Evolutionary conservation across 1,140 invertebrate genomes (phyloP).

Genomic region (Linepithema humile): DNA sequence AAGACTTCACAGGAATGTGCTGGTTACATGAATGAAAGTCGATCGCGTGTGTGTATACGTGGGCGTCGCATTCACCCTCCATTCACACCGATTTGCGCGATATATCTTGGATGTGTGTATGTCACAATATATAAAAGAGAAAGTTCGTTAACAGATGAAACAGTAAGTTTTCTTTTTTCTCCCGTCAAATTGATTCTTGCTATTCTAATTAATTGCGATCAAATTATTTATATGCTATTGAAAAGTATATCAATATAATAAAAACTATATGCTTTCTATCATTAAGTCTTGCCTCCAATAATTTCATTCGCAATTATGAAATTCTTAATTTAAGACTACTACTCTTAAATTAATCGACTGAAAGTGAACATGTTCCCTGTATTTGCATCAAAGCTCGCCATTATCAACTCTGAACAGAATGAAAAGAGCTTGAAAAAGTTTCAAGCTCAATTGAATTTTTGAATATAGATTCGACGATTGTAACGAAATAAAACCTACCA

Average conservation of each 20-base stretch:
- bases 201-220: too few relatives aligned
- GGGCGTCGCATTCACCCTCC: not conserved
- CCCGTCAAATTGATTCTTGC: too few relatives aligned
- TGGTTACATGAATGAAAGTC: slow-evolving; percentile 54
- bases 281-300: too few relatives aligned
- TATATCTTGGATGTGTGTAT: not conserved
- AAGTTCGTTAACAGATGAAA: slow-evolving; percentile 1
- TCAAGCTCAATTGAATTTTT: slow-evolving; percentile 1
- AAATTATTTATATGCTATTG: too few relatives aligned
- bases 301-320: not conserved
- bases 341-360: not conserved
- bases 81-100: slow-evolving; percentile 31
- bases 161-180: too few relatives aligned
- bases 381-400: too few relatives aligned
- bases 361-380: not conserved
- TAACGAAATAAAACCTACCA: not conserved
- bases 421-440: not conserved
- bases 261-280: too few relatives aligned
- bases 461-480: not conserved
- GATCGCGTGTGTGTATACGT: not conserved
- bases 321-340: not conserved
- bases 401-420: too few relatives aligned
- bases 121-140: not conserved
- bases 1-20: slow-evolving; percentile 42
- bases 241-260: too few relatives aligned